Evolutionary conservation across 2,113 vertebrate species (phyloP), one percentile per base, ranked within the genome.

Genomic region (Tinamus guttatus): DNA sequence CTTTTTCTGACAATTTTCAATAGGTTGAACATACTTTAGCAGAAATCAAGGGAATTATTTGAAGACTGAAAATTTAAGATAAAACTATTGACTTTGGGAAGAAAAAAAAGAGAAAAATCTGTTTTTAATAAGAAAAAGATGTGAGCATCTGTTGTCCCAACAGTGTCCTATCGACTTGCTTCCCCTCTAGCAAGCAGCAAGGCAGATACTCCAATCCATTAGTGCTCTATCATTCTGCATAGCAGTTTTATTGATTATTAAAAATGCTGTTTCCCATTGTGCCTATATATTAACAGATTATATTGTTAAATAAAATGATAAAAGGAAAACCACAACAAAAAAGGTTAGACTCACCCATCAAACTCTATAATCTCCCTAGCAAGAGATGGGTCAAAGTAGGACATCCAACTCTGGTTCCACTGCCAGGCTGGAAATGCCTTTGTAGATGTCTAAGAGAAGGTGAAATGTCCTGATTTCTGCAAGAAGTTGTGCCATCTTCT

Each of bases 131-230:
- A 65, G 56, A 67, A 59, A 30, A 70, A n/a, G 56, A 28, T 40
- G n/a, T 49, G 63, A 91, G 14, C 20, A 84, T 38, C 22, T 76
- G 19, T 32, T 52, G 17, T 87, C 87, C 51, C 51, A 63, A 13
- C 34, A 70, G 74, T 73, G 52, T 3, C 30, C 5, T 28, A 3
- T 13, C 47, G 17, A 5, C 5, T 78, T 69, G 47, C 40, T 70
- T 62, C 36, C 28, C 17, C n/a, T 64, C 36, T n/a, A 65, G 73
- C 49, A 73, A 56, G 25, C 58, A 73, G 45, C 69, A 36, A 40
- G 70, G 27, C 36, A 13, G 54, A 51, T 80, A n/a, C n/a, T n/a
- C 74, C 0, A 0, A 9, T 74, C 56, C 3, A 0, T 30, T 0
- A 0, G 7, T 51, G 20, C 49, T 64, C 13, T 8, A 0, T 40